Evolutionary conservation across 2,888 invertebrate species (phyloP), one percentile per base, ranked within the genome.

Genomic region (Cheiracanthium punctorium): DNA sequence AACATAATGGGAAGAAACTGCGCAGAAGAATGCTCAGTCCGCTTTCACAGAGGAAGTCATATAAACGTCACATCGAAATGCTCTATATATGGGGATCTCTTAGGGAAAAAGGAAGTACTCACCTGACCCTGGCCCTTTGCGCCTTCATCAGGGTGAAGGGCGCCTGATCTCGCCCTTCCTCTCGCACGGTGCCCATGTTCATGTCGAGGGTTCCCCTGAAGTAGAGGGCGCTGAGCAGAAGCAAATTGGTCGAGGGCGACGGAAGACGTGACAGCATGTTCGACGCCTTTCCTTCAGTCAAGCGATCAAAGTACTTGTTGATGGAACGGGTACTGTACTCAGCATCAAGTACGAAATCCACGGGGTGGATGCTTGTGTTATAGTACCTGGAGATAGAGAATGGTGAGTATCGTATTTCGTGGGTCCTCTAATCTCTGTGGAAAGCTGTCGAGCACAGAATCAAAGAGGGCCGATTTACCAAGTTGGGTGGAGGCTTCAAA

Each of bases 241-340:
- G 72, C 12, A 90, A 58, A 41, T 89, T 89, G 37, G 89, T 90
- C 43, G 88, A 85, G 0, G 89, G 89, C 1, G 88, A 82, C 10
- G 86, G 88, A 14, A 81, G 29, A 24, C 89, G 87, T 0, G 88
- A 87, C 17, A 88, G 69, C 20, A 88, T 88, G 12, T 84, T 37
- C 5, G 64, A 8, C 30, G 88, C 80, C 37, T 87, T 89, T 0
- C 88, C 89, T 5, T 73, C 88, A 7, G 88, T 89, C 70, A 85
- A 72, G 17, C 87, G 87, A 30, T 87, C 86, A 20, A 90, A 87
- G 58, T 89, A 88, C 0, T 88, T 74, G 65, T 90, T 90, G 77
- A 90, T 89, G 58, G 89, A 89, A 8, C 89, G 87, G 17, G 89
- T 87, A n/a, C 89, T 89, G 73, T 90, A 89, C 52, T 90, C 89